Base-by-base conservation (phyloP, 2,797 vertebrate genomes). In the Acipenser transmontanus region DNA sequence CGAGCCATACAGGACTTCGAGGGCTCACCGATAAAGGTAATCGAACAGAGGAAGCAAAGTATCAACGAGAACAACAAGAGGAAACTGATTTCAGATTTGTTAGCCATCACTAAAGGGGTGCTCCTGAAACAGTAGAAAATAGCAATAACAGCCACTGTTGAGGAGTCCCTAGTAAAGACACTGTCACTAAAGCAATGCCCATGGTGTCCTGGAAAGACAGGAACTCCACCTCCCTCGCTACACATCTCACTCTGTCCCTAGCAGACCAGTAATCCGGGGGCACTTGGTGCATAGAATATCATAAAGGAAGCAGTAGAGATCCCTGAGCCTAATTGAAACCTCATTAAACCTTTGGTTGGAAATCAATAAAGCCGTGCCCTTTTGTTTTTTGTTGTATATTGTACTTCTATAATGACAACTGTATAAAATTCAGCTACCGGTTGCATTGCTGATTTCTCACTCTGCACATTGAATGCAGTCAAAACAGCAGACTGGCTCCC, bases 81-180 rank as follows among this genome's bases (percentile, higher is more conserved):
- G 69, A 89, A 91, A 69, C 89, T 90, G 66, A 89, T 78, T 72
- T 89, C 88, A 0, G 88, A 88, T 70, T 90, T 89, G 79, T 89
- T 91, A 51, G 85, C 88, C 69, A 78, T 88, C 52, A 89, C 88
- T 0, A 91, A 80, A 1, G 89, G 85, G 1, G 87, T 89, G 49
- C 65, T 69, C 17, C 82, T 82, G 68, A 84, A 87, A 69, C 1
- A n/a, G 6, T 82, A 80, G 68, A 89, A 89, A 47, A 89, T 66
- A 0, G 72, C 20, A 0, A 78, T 82, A 65, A 85, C 72, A n/a
- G 68, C 68, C 47, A 74, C 59, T 34, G 88, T 85, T 50, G 82
- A 64, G 63, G 75, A 10, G 2, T 76, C 1, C 88, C 89, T 52
- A 88, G 47, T 34, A 87, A 34, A 13, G 83, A 82, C 11, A 89